Percentiles rank a stretch among this genome's conserved stretches.
phyloP scores from a whole-genome alignment of 2,113 vertebrate genomes.

The Hydrolagus affinis region DNA sequence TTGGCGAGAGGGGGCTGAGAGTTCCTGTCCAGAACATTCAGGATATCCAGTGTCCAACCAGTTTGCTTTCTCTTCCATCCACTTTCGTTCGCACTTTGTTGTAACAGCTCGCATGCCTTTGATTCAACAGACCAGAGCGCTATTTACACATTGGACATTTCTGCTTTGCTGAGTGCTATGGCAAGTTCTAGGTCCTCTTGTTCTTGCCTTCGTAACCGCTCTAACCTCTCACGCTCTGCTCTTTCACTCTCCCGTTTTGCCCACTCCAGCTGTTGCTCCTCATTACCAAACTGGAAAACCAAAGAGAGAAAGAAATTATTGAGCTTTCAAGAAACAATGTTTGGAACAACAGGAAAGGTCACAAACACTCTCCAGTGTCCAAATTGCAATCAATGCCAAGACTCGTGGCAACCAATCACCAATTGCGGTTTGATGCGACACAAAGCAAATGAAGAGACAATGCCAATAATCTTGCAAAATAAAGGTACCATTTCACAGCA shows the following conservation, averaged over 20 bases:
- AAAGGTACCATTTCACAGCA: conserved; percentile 40
- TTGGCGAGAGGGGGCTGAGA: not conserved
- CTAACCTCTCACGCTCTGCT: conserved; percentile 84
- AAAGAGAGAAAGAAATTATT: conserved; percentile 36
- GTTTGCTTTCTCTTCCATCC: conserved; percentile 5
- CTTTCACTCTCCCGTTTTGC: conserved; percentile 92
- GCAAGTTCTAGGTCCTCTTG: conserved; percentile 94
- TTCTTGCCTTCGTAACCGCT: conserved; percentile 81
- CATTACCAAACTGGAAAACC: conserved; percentile 81
- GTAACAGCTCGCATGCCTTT: not conserved
- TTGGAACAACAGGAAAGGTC: not conserved
- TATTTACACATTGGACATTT: conserved; percentile 82
- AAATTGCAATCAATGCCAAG: not conserved
- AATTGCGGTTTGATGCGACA: conserved; percentile 38
- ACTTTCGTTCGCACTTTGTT: not conserved
- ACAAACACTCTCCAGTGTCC: not conserved
- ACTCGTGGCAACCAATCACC: not conserved
- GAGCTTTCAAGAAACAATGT: not conserved
- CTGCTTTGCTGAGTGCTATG: conserved; percentile 94
- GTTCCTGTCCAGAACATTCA: conserved; percentile 22
- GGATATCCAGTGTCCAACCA: conserved; percentile 15
- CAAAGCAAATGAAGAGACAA: conserved; percentile 47
- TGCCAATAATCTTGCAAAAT: conserved; percentile 46
- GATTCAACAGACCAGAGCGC: conserved; percentile 2
- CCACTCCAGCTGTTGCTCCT: conserved; percentile 96